phyloP scores from a whole-genome alignment of 2,113 vertebrate species.

The Romanogobio albipinnatus region DNA sequence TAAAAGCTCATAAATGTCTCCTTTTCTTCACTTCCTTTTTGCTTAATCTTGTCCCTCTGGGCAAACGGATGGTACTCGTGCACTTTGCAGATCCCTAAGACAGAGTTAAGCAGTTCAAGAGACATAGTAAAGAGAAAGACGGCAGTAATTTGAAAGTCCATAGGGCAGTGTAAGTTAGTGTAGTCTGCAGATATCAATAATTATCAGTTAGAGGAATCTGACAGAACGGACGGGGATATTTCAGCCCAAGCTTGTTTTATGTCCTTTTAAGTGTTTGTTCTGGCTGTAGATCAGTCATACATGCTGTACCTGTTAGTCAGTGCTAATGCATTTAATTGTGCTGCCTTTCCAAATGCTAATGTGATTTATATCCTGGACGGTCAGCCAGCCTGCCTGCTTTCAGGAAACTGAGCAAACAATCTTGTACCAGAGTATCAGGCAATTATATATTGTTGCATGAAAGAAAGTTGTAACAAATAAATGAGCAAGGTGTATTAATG shows the following conservation, averaged over 20 bases:
- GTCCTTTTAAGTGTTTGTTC: neutral
- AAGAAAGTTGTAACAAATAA: neutral
- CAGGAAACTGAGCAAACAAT: neutral
- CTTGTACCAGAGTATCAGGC: neutral
- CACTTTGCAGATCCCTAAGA: constrained; percentile 50
- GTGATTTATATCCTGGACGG: constrained; percentile 18
- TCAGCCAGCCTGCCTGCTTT: neutral
- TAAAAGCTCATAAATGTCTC: constrained; percentile 71
- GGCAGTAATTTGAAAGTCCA: neutral
- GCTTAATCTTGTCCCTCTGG: constrained; percentile 55
- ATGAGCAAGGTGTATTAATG: neutral
- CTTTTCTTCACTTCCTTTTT: constrained; percentile 70
- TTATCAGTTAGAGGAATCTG: neutral
- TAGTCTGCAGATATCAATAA: neutral
- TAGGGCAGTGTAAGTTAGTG: neutral
- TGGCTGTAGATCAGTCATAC: neutral
- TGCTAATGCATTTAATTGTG: constrained; percentile 16
- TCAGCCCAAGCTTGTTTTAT: neutral
- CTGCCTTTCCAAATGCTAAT: neutral
- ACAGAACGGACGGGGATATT: neutral
- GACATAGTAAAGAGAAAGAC: neutral
- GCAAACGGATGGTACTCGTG: constrained; percentile 55
- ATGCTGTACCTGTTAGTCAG: neutral
- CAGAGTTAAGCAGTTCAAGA: neutral
- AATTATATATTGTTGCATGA: neutral